Conservation (phyloP, 2,888 invertebrate species). For the Eupithecia subumbrata region DNA sequence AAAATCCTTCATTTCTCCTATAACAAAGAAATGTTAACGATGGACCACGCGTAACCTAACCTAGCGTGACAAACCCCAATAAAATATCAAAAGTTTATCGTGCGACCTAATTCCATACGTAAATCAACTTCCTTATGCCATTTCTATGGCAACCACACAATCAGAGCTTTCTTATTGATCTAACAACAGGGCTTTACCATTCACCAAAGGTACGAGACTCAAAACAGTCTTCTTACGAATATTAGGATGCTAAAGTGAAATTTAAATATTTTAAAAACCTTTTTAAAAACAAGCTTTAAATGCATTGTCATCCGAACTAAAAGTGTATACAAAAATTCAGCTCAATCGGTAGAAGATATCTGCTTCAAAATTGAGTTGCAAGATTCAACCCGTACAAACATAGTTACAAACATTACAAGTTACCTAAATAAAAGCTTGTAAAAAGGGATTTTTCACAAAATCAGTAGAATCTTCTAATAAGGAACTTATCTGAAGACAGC, state of each 20-base stretch:
- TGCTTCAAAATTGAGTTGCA: no score
- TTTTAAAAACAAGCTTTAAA: no score
- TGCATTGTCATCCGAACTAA: no score
- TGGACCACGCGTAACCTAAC: not conserved
- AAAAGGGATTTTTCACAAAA: not conserved
- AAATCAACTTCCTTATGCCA: slow-evolving; percentile 6
- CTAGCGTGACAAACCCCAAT: slow-evolving; percentile 18
- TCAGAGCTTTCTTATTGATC: slow-evolving; percentile 14
- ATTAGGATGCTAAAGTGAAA: not conserved
- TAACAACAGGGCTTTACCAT: slow-evolving; percentile 5
- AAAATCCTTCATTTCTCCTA: not conserved
- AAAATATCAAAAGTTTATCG: slow-evolving; percentile 7
- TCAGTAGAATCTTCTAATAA: not conserved
- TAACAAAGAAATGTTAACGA: not conserved
- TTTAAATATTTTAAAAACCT: no score
- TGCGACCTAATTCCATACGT: slow-evolving; percentile 12
- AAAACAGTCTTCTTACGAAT: not conserved
- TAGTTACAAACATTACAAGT: no score
- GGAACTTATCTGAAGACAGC: not conserved
- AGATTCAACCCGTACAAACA: no score
- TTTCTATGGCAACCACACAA: slow-evolving; percentile 25
- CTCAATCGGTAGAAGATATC: no score
- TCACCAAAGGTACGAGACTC: not conserved
- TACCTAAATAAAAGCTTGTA: no score
- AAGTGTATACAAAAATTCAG: no score